These are phyloP conservation scores for Mycetomoellerius zeteki DNA, from an alignment of 1,140 invertebrate genomes.

Conservation along the genomic window DNA sequence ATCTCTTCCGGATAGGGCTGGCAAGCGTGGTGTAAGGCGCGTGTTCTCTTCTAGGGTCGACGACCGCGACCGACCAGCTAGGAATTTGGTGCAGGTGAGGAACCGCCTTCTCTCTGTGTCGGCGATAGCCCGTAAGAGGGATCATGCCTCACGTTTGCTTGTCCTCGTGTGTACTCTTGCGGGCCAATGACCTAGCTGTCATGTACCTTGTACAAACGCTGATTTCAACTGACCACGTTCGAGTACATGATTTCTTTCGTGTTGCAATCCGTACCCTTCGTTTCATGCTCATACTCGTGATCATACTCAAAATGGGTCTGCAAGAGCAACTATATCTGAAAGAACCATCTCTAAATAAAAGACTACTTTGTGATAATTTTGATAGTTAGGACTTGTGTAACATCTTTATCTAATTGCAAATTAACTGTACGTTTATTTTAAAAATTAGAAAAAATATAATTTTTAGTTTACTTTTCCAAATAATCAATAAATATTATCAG, in stretches of 20 bases:
- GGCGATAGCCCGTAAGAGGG: conserved; percentile 74
- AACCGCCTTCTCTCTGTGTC: conserved; percentile 74
- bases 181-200: conserved; percentile 79
- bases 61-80: conserved; percentile 80
- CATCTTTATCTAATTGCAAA: background rate
- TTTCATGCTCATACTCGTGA: background rate
- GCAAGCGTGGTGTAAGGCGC: conserved; percentile 48
- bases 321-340: background rate
- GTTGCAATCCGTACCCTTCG: background rate
- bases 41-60: conserved; percentile 74
- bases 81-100: conserved; percentile 86
- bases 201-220: conserved; percentile 69
- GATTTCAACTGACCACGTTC: conserved; percentile 59
- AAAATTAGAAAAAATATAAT: background rate
- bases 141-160: conserved; percentile 77
- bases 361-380: background rate
- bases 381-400: too few species aligned
- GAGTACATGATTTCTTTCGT: conserved; percentile 5
- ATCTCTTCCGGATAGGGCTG: conserved; percentile 42
- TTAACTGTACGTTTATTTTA: background rate
- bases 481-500: background rate
- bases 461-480: background rate
- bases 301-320: background rate
- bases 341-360: background rate
- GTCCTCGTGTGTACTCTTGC: conserved; percentile 74